phyloP scores from a whole-genome alignment of 2,113 vertebrate species.

The Melanotaenia duboulayi region DNA sequence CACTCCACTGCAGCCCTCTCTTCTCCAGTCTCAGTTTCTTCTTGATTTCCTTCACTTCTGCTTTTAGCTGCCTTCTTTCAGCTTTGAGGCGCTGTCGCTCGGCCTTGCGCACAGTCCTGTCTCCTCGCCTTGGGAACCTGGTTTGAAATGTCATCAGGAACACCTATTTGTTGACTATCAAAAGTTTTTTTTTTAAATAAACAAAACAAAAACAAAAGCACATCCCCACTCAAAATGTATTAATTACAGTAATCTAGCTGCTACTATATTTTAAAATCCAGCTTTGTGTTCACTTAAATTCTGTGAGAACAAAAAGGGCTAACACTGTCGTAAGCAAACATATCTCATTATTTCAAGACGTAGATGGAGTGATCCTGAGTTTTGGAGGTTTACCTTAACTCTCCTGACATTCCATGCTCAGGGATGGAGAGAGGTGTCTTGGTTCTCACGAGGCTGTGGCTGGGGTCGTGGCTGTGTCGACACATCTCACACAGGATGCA shows the following conservation, averaged over 20 bases:
- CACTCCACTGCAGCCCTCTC: slow-evolving; percentile 92
- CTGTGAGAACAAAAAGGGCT: slow-evolving; percentile 24
- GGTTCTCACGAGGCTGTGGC: slow-evolving; percentile 91
- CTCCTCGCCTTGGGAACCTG: slow-evolving; percentile 94
- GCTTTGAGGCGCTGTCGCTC: slow-evolving; percentile 95
- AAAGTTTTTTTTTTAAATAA: slow-evolving; percentile 58
- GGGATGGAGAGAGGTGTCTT: slow-evolving; percentile 89
- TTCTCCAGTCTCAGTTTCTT: slow-evolving; percentile 96
- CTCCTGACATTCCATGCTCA: slow-evolving; percentile 82
- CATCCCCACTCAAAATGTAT: slow-evolving; percentile 37
- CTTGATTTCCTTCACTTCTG: slow-evolving; percentile 96
- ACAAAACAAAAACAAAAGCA: slow-evolving; percentile 36
- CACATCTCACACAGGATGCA: slow-evolving; percentile 94
- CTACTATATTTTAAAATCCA: slow-evolving; percentile 28
- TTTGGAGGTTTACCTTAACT: slow-evolving; percentile 78
- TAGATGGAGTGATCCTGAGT: slow-evolving; percentile 42
- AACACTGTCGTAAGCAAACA: slow-evolving; percentile 6
- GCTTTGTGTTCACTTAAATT: slow-evolving; percentile 30
- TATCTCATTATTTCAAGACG: slow-evolving; percentile 25
- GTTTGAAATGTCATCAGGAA: slow-evolving; percentile 70
- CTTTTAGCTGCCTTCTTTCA: slow-evolving; percentile 95
- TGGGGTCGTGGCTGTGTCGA: slow-evolving; percentile 88
- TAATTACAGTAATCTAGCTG: slow-evolving; percentile 41
- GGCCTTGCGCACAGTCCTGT: slow-evolving; percentile 94
- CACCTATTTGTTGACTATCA: slow-evolving; percentile 75